phyloP scores from a whole-genome alignment of 2,797 vertebrate genomes.

The Clarias fuscus region DNA sequence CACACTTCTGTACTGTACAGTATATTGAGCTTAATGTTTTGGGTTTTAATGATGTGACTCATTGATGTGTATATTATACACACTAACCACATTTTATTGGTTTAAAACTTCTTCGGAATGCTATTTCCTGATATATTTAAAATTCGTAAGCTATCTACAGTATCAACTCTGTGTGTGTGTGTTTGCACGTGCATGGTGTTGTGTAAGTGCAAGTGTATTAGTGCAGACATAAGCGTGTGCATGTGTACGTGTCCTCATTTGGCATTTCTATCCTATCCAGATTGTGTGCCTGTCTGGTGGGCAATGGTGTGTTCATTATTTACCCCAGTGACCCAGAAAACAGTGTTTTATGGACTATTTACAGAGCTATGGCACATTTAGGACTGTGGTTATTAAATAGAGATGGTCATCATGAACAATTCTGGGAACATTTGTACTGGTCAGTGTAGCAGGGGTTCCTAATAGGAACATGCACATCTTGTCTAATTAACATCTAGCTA shows the following conservation, averaged over 20 bases:
- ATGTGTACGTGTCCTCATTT: neutral
- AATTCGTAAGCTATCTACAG: too few relatives aligned
- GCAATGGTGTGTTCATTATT: conserved; percentile 19
- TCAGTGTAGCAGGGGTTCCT: neutral
- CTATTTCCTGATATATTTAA: neutral
- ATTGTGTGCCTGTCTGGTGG: conserved; percentile 16
- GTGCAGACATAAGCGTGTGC: neutral
- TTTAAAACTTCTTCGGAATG: neutral
- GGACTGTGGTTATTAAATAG: neutral
- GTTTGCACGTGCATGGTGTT: neutral
- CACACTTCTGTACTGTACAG: too few relatives aligned
- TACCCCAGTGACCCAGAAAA: conserved; percentile 40
- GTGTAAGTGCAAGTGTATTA: neutral
- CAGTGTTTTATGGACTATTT: neutral
- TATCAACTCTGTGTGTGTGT: neutral
- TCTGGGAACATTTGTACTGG: neutral
- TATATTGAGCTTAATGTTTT: too few relatives aligned
- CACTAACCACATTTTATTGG: neutral
- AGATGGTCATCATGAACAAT: neutral
- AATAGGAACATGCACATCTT: neutral
- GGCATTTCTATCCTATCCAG: conserved; percentile 5
- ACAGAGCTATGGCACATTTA: neutral
- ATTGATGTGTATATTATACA: too few relatives aligned
- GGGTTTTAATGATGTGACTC: too few relatives aligned
- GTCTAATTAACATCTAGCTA: neutral